Conservation (phyloP, 2,797 vertebrate species). For the Myotis planiceps region DNA sequence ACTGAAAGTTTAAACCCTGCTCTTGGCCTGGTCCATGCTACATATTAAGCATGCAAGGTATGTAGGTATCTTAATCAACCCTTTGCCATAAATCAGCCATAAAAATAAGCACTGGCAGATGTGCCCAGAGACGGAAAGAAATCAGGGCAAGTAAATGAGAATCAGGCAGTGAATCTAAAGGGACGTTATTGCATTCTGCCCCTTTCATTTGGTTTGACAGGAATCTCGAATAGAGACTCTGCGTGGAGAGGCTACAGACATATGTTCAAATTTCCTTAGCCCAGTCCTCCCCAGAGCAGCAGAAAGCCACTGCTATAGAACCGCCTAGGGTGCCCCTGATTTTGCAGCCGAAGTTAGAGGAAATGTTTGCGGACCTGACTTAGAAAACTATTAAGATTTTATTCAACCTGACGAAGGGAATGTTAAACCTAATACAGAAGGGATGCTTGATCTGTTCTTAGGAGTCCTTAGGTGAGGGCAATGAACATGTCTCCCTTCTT, state of each 20-base stretch:
- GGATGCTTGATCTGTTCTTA: not conserved
- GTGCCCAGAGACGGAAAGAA: conserved; percentile 28
- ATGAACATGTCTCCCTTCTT: not conserved
- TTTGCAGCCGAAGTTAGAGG: conserved; percentile 18
- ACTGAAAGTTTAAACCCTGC: not conserved
- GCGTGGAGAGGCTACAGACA: not conserved
- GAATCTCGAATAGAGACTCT: not conserved
- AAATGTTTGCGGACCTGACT: not conserved
- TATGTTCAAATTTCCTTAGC: not conserved
- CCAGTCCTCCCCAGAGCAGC: not conserved
- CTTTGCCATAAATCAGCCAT: conserved; percentile 54
- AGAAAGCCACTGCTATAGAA: not conserved
- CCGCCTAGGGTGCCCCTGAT: not conserved
- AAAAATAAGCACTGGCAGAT: conserved; percentile 64
- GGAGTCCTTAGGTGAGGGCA: not conserved
- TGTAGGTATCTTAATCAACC: conserved; percentile 53
- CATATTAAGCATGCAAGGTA: conserved; percentile 15
- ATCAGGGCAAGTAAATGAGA: conserved; percentile 58
- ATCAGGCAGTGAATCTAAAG: not conserved
- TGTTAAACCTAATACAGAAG: not conserved
- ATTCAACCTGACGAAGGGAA: conserved; percentile 20
- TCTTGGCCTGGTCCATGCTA: not conserved
- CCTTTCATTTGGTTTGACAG: conserved; percentile 47
- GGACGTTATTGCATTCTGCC: not conserved
- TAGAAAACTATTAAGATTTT: conserved; percentile 51